phyloP scores from a whole-genome alignment of 2,888 invertebrate species.

The Lysandra coridon region DNA sequence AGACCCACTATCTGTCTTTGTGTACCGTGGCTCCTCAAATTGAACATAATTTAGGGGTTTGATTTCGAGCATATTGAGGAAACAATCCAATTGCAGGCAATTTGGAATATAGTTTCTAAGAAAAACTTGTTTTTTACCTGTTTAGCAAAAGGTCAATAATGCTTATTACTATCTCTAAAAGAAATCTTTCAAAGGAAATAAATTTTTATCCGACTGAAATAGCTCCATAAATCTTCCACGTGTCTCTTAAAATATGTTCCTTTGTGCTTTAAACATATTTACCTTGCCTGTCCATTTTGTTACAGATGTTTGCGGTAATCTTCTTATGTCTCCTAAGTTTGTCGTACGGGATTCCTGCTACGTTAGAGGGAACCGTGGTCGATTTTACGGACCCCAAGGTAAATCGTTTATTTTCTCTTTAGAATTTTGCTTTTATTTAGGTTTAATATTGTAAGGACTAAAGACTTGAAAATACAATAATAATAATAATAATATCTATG shows the following conservation, averaged over 20 bases:
- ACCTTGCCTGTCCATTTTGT: constrained; percentile 29
- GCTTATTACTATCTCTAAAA: background rate
- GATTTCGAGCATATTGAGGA: background rate
- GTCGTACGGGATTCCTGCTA: constrained; percentile 39
- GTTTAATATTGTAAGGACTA: background rate
- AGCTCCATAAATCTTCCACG: background rate
- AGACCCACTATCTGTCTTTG: constrained; percentile 11
- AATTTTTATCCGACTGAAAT: background rate
- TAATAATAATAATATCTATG: too few relatives aligned
- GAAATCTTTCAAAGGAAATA: background rate
- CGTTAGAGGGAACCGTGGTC: constrained; percentile 61
- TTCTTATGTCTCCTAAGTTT: constrained; percentile 46
- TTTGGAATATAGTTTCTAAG: background rate
- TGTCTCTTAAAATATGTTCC: background rate
- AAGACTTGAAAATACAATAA: background rate
- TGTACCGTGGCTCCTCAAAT: background rate
- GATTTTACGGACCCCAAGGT: constrained; percentile 72
- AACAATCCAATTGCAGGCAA: background rate
- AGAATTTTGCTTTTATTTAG: background rate
- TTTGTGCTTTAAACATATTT: background rate
- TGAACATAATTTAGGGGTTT: constrained; percentile 4
- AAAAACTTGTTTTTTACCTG: background rate
- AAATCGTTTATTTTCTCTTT: constrained; percentile 34
- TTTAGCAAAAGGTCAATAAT: background rate
- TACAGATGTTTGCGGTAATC: constrained; percentile 43